Base-by-base conservation (phyloP, 2,797 vertebrate species). In the Borostomias antarcticus region DNA sequence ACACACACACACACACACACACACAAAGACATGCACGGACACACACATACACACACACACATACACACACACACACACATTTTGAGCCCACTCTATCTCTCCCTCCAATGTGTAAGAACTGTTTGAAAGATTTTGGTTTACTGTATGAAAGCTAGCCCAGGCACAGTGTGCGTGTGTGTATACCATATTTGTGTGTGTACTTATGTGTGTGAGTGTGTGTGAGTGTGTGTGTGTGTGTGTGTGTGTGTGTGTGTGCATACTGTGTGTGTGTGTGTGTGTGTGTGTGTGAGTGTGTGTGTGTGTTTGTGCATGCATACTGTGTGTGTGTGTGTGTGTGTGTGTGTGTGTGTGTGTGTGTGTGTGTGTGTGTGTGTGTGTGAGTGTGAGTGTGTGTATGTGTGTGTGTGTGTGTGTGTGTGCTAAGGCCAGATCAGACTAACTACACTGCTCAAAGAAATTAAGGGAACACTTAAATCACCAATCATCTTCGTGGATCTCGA, bases 1-100 rank as follows among this genome's bases (percentile, higher is more conserved):
- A n/a, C n/a, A n/a, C n/a, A n/a, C 63, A 32, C 62, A 78, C 63
- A 84, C 86, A 89, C 86, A 89, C 87, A 69, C 84, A 76, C 63
- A 82, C 78, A 85, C 82, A 73, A 79, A n/a, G n/a, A n/a, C n/a
- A n/a, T n/a, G n/a, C n/a, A n/a, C n/a, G n/a, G n/a, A 61, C 63
- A 73, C 62, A 72, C 53, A 62, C n/a, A 71, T 1, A 61, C 25
- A 59, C 33, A 4, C 67, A 60, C 3, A 10, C 57, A 45, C 7
- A 1, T 45, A 33, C n/a, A n/a, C n/a, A n/a, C n/a, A n/a, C n/a
- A n/a, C n/a, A n/a, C n/a, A n/a, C n/a, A n/a, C n/a, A n/a, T n/a
- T n/a, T n/a, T n/a, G n/a, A 13, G 28, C 30, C 10, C 30, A 2
- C n/a, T 58, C 37, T 45, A 17, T 15, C 25, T 45, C 33, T 37